Conservation (phyloP, 2,797 vertebrate species). For the Agapornis canus region DNA sequence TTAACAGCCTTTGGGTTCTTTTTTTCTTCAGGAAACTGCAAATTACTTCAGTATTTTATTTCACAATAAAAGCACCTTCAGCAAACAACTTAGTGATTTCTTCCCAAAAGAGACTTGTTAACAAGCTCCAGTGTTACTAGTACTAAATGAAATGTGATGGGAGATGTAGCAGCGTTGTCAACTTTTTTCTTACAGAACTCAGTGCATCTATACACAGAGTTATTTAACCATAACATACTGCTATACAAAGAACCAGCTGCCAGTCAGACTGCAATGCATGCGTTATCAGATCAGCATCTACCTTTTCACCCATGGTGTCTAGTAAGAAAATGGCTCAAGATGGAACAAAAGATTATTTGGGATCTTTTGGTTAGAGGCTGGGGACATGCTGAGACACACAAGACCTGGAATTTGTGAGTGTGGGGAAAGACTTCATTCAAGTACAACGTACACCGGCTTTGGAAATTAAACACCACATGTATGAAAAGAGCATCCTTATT, state of each 20-base stretch:
- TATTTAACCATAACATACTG: neutral
- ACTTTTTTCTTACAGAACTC: neutral
- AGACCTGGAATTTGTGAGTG: neutral
- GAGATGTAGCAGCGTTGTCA: neutral
- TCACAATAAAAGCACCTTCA: neutral
- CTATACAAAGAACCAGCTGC: neutral
- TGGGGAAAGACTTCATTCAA: neutral
- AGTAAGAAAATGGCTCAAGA: neutral
- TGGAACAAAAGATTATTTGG: neutral
- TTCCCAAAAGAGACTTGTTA: neutral
- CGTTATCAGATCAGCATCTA: neutral
- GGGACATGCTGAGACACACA: neutral
- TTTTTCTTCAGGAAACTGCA: neutral
- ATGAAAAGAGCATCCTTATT: neutral
- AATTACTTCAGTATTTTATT: neutral
- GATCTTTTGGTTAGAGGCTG: neutral
- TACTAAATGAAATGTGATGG: neutral
- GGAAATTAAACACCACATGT: neutral
- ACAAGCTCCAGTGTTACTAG: neutral
- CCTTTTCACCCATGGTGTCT: neutral
- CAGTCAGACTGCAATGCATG: neutral
- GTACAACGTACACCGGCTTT: neutral
- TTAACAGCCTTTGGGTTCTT: neutral
- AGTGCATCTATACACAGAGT: neutral
- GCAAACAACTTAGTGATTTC: neutral